Percentiles rank a stretch among this genome's conserved stretches.
Evolutionary conservation across 2,797 vertebrate genomes (phyloP).

Genomic region (Linurgus olivaceus): DNA sequence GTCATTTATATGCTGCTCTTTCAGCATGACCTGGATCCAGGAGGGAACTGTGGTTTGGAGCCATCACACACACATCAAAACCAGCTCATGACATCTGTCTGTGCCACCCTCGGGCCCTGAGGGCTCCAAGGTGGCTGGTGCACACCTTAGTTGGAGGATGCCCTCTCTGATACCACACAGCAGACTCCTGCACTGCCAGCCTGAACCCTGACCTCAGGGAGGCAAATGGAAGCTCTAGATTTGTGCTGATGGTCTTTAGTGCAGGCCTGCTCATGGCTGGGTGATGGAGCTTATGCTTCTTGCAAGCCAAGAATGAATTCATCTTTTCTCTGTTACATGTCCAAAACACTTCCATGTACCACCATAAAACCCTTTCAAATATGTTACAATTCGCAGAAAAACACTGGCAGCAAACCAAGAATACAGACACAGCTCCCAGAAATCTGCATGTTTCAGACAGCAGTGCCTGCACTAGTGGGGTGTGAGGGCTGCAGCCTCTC

Average conservation of each 20-base stretch:
- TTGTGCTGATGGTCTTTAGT: not conserved
- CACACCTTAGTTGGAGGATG: not conserved
- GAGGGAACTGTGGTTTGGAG: fast-evolving
- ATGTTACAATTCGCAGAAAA: not conserved
- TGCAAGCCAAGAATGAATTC: not conserved
- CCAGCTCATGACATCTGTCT: fast-evolving
- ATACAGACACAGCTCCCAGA: not conserved
- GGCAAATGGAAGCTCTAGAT: not conserved
- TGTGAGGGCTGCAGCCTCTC: not conserved
- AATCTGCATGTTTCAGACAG: not conserved
- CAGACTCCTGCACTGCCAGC: not conserved
- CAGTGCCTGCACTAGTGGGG: not conserved
- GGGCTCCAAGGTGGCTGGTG: not conserved
- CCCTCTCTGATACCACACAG: not conserved
- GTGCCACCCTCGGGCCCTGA: fast-evolving
- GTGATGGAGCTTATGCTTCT: not conserved
- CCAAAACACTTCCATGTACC: not conserved
- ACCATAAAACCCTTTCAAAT: not conserved
- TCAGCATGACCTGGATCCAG: not conserved
- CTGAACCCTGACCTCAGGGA: not conserved
- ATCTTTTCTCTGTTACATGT: not conserved
- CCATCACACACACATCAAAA: not conserved
- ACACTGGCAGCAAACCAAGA: not conserved
- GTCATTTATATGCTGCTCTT: not conserved
- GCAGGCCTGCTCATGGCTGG: not conserved